Evolutionary conservation across 2,888 invertebrate species (phyloP).

Genomic region (Acanthosepion lycidas): DNA sequence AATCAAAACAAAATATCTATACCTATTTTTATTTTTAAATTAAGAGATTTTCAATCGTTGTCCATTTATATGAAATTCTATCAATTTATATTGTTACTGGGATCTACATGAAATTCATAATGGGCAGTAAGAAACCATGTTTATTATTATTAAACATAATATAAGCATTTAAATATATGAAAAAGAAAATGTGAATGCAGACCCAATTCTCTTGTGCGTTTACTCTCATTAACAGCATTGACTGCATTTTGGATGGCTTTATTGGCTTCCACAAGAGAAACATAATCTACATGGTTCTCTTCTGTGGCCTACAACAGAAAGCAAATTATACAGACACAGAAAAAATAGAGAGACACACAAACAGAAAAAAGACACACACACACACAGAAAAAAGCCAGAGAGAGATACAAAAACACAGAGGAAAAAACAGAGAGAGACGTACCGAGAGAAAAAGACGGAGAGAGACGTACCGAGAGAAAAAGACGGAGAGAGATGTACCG

Average conservation of each 20-base stretch:
- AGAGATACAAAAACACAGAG: neutral
- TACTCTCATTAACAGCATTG: conserved; percentile 40
- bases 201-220: conserved; percentile 34
- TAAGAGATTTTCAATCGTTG: no score
- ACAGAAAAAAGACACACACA: neutral
- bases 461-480: no score
- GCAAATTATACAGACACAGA: neutral
- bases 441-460: no score
- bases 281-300: neutral
- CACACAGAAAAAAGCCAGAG: neutral
- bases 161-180: neutral
- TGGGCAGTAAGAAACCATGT: no score
- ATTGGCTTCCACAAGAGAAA: neutral
- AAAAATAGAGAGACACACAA: neutral
- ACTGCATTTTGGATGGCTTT: neutral
- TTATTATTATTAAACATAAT: no score
- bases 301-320: neutral
- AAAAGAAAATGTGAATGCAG: neutral
- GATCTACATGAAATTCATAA: no score
- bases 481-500: neutral
- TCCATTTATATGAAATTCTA: no score
- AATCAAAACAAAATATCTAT: no score
- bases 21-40: no score
- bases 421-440: neutral
- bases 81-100: no score